phyloP scores from a whole-genome alignment of 2,113 vertebrate genomes.

The Pituophis catenifer region DNA sequence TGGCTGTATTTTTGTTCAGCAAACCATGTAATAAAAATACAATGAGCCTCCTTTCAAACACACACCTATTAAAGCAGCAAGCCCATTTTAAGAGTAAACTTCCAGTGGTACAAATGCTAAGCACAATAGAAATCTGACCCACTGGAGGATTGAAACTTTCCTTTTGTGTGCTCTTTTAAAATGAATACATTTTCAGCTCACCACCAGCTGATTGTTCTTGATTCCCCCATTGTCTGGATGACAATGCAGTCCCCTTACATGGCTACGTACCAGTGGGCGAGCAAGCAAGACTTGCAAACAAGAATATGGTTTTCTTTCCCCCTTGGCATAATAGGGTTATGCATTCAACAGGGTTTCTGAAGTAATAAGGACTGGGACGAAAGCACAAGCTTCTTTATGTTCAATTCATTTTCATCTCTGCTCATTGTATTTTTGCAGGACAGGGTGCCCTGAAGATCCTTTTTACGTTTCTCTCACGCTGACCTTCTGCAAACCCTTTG shows the following conservation, averaged over 20 bases:
- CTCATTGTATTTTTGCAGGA: background rate
- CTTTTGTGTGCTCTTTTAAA: background rate
- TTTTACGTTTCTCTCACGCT: background rate
- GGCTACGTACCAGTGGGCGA: background rate
- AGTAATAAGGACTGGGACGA: conserved; percentile 1
- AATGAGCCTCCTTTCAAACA: conserved; percentile 29
- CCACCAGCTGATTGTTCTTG: background rate
- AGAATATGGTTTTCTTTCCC: conserved; percentile 25
- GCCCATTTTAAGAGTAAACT: conserved; percentile 34
- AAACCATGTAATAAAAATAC: conserved; percentile 30
- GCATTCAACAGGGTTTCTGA: background rate
- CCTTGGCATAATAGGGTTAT: conserved; percentile 14
- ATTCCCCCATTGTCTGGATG: background rate
- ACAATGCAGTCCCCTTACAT: background rate
- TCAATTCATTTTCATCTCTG: conserved; percentile 14
- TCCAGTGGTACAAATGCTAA: conserved; percentile 33
- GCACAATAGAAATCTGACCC: conserved; percentile 9
- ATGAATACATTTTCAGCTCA: background rate
- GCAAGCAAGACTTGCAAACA: background rate
- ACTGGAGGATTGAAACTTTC: background rate
- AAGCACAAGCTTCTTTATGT: background rate
- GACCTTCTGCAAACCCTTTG: background rate
- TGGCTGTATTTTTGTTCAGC: background rate
- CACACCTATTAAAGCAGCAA: conserved; percentile 12
- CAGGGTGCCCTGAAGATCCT: conserved; percentile 6